Conservation (phyloP, 2,888 invertebrate species). For the Cloeon dipterum region DNA sequence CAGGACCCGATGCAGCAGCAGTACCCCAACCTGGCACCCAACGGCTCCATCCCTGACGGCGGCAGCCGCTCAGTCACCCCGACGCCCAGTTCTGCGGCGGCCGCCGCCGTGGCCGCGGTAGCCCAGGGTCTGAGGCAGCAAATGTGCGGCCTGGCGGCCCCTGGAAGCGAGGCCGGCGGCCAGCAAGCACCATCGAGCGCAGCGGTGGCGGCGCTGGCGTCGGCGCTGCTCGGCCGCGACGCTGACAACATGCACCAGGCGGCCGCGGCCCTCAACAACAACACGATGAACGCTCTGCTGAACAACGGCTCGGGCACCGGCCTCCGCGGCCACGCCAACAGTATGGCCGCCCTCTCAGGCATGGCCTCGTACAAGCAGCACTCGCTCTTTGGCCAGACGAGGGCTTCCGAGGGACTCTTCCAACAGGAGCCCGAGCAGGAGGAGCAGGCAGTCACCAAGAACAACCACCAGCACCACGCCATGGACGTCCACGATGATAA, state of each 20-base stretch:
- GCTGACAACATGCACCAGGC: constrained; percentile 3
- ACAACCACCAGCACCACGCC: no score
- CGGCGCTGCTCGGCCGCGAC: constrained; percentile 5
- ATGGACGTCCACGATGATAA: no score
- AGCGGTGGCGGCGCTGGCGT: constrained; percentile 6
- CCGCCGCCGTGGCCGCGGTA: constrained; percentile 67
- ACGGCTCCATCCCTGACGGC: constrained; percentile 37
- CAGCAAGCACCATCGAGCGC: constrained; percentile 6
- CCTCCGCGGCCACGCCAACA: no score
- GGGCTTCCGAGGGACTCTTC: no score
- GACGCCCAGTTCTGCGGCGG: constrained; percentile 17
- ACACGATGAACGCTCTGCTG: constrained; percentile 2
- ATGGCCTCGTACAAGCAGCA: no score
- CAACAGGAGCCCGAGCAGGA: no score
- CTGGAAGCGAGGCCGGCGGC: constrained; percentile 5
- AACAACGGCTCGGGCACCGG: constrained; percentile 5
- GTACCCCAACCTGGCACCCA: constrained; percentile 28
- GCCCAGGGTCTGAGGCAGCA: constrained; percentile 68
- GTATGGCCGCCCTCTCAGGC: no score
- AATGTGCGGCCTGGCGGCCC: constrained; percentile 65
- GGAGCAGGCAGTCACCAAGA: no score
- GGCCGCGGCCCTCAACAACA: constrained; percentile 3
- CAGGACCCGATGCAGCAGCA: constrained; percentile 21
- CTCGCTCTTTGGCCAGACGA: no score
- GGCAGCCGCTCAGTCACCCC: constrained; percentile 26